Evolutionary conservation across 2,797 vertebrate genomes (phyloP).

Genomic region (Malurus leucopterus): DNA sequence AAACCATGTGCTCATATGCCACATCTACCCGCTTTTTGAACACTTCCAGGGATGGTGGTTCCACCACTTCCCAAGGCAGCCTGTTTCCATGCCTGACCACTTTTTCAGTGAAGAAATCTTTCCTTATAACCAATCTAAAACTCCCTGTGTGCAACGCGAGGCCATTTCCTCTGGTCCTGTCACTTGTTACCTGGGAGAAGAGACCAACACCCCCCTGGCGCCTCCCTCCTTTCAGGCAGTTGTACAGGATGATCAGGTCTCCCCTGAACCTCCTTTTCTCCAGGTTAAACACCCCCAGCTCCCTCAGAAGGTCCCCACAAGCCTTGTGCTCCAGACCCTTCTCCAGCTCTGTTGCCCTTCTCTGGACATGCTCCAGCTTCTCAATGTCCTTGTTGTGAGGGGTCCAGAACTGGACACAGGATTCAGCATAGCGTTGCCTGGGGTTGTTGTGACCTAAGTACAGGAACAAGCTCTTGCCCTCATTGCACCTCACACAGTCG

Average conservation of each 20-base stretch:
- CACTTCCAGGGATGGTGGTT: background rate
- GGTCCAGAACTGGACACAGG: background rate
- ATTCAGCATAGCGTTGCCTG: background rate
- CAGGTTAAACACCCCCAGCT: background rate
- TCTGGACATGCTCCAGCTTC: fast-evolving
- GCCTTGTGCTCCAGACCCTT: background rate
- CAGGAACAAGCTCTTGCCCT: background rate
- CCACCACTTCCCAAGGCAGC: background rate
- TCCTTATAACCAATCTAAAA: background rate
- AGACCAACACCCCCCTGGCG: fast-evolving
- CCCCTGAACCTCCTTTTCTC: background rate
- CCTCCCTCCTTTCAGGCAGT: background rate
- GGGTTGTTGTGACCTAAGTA: background rate
- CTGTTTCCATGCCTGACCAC: background rate
- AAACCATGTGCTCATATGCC: background rate
- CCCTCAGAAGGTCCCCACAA: background rate
- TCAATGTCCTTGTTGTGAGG: background rate
- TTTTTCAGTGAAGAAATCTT: background rate
- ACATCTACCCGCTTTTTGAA: background rate
- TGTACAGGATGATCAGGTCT: background rate
- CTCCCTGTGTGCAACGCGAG: background rate
- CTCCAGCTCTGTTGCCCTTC: background rate
- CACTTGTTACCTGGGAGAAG: background rate
- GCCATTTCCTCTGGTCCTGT: background rate
- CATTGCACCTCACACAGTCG: background rate